Evolutionary conservation across 2,113 vertebrate genomes (phyloP).

Genomic region (Lynx canadensis): DNA sequence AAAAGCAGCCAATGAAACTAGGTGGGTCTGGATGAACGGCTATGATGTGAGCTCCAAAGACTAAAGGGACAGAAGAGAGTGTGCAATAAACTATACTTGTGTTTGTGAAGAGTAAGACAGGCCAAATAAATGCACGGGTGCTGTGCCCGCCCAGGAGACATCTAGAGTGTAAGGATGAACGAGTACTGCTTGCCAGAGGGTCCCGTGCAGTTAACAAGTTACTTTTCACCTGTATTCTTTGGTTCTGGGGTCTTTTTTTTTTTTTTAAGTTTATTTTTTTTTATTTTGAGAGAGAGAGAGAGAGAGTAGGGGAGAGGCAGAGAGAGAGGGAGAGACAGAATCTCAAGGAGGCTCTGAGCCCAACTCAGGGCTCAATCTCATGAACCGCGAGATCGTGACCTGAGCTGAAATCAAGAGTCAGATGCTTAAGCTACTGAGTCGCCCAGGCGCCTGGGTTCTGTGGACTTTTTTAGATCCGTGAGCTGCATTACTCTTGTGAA

Average conservation of each 20-base stretch:
- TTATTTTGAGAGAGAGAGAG: too few relatives aligned
- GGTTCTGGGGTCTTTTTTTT: neutral
- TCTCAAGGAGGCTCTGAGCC: too few relatives aligned
- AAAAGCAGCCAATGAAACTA: neutral
- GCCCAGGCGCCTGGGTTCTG: too few relatives aligned
- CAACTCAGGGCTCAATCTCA: too few relatives aligned
- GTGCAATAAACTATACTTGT: neutral
- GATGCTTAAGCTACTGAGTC: too few relatives aligned
- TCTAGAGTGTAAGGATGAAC: neutral
- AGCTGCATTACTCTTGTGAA: neutral
- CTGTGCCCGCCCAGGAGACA: accelerated
- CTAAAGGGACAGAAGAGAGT: neutral
- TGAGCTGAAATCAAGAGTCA: too few relatives aligned
- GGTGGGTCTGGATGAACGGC: neutral
- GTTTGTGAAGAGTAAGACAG: neutral
- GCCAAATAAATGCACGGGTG: neutral
- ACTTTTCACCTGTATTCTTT: neutral
- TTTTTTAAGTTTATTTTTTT: too few relatives aligned
- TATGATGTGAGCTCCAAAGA: neutral
- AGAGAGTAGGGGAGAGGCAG: too few relatives aligned
- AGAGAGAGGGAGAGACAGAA: too few relatives aligned
- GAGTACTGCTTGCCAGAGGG: neutral
- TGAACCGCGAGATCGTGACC: too few relatives aligned
- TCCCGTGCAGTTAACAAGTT: accelerated
- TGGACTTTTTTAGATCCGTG: neutral